Evolutionary conservation across 2,888 invertebrate species (phyloP).

Genomic region (Drosophila putrida): DNA sequence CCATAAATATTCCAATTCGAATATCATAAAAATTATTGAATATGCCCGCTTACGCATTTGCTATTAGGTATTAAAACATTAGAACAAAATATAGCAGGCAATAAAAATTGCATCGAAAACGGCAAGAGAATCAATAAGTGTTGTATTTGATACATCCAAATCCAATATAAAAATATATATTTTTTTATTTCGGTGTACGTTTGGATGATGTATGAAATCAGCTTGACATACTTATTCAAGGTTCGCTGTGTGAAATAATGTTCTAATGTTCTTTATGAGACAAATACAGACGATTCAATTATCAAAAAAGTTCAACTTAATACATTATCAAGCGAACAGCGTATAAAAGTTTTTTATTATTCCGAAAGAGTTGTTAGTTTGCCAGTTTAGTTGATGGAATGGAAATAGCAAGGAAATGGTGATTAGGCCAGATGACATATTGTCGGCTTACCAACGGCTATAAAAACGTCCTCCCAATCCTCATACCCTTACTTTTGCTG

Average conservation of each 20-base stretch:
- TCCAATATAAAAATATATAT: conserved; percentile 6
- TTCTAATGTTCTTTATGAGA: conserved; percentile 17
- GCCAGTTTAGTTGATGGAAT: conserved; percentile 27
- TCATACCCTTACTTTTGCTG: background rate
- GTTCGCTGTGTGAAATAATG: conserved; percentile 12
- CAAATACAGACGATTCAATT: conserved; percentile 57
- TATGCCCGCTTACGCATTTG: conserved; percentile 8
- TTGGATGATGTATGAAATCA: conserved; percentile 19
- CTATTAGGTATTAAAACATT: conserved; percentile 6
- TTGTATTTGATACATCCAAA: conserved; percentile 1
- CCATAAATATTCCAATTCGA: background rate
- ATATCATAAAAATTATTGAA: background rate
- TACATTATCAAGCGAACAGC: conserved; percentile 27
- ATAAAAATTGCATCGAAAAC: background rate
- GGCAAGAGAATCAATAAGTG: conserved; percentile 3
- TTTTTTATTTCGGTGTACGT: conserved; percentile 3
- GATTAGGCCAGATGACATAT: conserved; percentile 54
- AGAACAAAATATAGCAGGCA: conserved; percentile 20
- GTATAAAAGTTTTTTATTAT: conserved; percentile 59
- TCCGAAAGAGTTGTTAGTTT: conserved; percentile 33
- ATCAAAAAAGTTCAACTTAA: conserved; percentile 52
- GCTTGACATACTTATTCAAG: conserved; percentile 16
- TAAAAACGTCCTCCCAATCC: conserved; percentile 15
- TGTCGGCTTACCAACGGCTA: conserved; percentile 26
- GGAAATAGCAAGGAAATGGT: conserved; percentile 49